These are phyloP conservation scores for Drosophila punjabiensis DNA, from an alignment of 1,140 invertebrate genomes.

Conservation along the genomic window DNA sequence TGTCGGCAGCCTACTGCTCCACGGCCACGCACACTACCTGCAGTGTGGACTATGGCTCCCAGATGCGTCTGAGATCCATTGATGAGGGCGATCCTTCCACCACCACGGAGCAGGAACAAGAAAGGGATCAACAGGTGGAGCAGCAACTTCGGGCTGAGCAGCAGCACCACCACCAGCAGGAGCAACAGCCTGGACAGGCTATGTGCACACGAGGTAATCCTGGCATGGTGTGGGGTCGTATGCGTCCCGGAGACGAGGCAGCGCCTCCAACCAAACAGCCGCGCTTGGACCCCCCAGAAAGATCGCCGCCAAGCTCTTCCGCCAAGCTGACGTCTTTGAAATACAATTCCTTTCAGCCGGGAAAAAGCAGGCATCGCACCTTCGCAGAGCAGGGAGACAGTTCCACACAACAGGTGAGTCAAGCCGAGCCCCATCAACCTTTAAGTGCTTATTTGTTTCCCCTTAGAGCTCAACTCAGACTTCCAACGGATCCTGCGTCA, in stretches of 20 bases:
- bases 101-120: conserved; percentile 5
- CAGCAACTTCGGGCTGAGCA: neutral
- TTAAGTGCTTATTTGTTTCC: too few relatives aligned
- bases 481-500: conserved; percentile 63
- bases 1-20: conserved; percentile 54
- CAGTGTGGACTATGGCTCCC: conserved; percentile 62
- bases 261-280: conserved; percentile 24
- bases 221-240: conserved; percentile 34
- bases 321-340: conserved; percentile 57
- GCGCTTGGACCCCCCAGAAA: conserved; percentile 25
- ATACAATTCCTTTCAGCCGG: conserved; percentile 65
- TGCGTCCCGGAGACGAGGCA: conserved; percentile 51
- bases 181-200: conserved; percentile 6
- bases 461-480: neutral
- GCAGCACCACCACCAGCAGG: conserved; percentile 5
- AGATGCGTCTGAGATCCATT: conserved; percentile 14
- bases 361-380: conserved; percentile 62
- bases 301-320: conserved; percentile 2
- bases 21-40: conserved; percentile 70
- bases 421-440: too few relatives aligned
- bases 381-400: conserved; percentile 44
- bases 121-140: neutral
- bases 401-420: conserved; percentile 26
- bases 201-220: conserved; percentile 4
- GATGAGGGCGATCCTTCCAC: conserved; percentile 21